These are phyloP conservation scores for Apodemia mormo DNA, from an alignment of 2,888 invertebrate genomes.

Conservation along the genomic window DNA sequence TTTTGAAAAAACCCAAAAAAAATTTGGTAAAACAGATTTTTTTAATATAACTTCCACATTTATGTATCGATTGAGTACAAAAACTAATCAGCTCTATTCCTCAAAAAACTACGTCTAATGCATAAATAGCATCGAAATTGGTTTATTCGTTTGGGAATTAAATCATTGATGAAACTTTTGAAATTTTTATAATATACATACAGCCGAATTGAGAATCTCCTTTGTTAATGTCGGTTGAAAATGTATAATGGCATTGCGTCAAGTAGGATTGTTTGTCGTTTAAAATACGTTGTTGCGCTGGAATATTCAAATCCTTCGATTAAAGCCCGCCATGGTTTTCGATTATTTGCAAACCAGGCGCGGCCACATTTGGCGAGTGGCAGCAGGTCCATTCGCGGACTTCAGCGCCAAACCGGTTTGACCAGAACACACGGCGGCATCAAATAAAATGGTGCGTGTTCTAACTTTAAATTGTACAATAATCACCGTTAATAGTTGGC, in stretches of 20 bases:
- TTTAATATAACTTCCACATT: too few relatives aligned
- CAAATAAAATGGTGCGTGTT: conserved; percentile 59
- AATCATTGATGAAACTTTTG: too few relatives aligned
- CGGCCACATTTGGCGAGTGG: conserved; percentile 69
- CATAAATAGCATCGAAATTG: too few relatives aligned
- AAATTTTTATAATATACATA: too few relatives aligned
- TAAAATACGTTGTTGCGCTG: background rate
- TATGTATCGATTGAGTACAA: too few relatives aligned
- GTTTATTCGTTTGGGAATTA: too few relatives aligned
- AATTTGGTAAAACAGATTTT: too few relatives aligned
- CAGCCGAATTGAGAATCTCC: too few relatives aligned
- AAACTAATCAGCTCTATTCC: too few relatives aligned
- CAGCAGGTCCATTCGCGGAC: conserved; percentile 74
- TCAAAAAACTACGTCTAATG: too few relatives aligned
- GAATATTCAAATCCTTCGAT: conserved; percentile 40
- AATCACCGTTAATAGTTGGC: conserved; percentile 45
- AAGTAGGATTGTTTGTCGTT: background rate
- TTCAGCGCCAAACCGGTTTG: conserved; percentile 71
- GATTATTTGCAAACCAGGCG: conserved; percentile 63
- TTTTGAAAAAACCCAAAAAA: too few relatives aligned
- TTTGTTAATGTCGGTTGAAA: too few relatives aligned
- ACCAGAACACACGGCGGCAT: conserved; percentile 71
- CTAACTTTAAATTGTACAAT: conserved; percentile 48
- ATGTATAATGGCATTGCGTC: background rate
- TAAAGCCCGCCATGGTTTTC: conserved; percentile 47